Conservation (phyloP, 2,888 invertebrate species). For the Cataglyphis altisquamis region DNA sequence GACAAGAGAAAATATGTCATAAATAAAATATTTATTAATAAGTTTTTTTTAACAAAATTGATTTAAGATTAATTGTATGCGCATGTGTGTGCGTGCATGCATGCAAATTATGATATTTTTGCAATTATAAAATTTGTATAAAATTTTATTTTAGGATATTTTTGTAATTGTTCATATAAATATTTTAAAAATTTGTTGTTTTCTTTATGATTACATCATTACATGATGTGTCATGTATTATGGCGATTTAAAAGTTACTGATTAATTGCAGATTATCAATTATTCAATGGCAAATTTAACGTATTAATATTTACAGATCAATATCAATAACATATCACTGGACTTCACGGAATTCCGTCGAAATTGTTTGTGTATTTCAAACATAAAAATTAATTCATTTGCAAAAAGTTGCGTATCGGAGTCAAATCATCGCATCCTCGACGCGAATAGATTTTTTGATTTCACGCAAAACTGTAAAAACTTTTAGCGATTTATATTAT, state of each 20-base stretch:
- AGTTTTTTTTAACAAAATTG: not conserved
- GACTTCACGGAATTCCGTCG: not conserved
- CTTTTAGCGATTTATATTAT: conserved; percentile 38
- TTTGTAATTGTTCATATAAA: not conserved
- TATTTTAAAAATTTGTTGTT: not conserved
- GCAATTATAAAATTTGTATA: not conserved
- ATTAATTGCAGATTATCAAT: not conserved
- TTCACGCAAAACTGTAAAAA: conserved; percentile 15
- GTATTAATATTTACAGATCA: not conserved
- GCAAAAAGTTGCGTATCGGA: not conserved
- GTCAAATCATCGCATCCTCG: not conserved
- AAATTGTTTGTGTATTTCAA: not conserved
- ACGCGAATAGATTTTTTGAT: not conserved
- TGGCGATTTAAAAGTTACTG: not conserved
- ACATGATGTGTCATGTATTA: not conserved
- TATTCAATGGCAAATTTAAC: not conserved
- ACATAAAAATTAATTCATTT: not conserved
- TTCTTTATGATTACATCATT: not conserved
- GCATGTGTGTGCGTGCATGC: no score
- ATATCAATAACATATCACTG: not conserved
- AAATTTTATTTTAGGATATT: not conserved
- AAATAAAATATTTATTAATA: not conserved
- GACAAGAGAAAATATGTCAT: not conserved
- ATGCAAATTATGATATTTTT: not conserved
- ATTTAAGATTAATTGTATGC: not conserved